These are phyloP conservation scores for Phaonia tiefii DNA, from an alignment of 2,888 invertebrate species.

Conservation along the genomic window DNA sequence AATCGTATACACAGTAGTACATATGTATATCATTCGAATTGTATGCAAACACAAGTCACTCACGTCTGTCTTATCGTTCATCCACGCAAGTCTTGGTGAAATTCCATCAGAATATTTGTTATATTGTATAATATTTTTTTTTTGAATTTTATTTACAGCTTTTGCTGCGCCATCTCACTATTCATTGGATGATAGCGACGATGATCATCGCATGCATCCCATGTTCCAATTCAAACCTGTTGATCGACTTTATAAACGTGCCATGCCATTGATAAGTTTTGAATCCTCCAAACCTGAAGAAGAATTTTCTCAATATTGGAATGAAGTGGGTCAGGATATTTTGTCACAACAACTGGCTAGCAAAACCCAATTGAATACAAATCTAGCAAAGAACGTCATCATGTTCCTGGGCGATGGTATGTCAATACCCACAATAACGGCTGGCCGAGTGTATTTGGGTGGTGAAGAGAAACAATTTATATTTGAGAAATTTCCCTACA, in stretches of 20 bases:
- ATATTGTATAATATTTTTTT: background rate
- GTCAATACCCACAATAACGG: slow-evolving; percentile 91
- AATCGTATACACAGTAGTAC: no score
- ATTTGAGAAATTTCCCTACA: slow-evolving; percentile 89
- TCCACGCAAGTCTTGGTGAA: no score
- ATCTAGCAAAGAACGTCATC: slow-evolving; percentile 83
- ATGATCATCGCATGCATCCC: slow-evolving; percentile 78
- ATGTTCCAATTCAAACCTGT: slow-evolving; percentile 65
- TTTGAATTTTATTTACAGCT: background rate
- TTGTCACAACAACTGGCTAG: slow-evolving; percentile 78
- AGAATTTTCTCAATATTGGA: slow-evolving; percentile 81
- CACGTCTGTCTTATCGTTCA: no score
- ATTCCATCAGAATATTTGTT: background rate
- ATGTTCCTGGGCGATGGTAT: slow-evolving; percentile 92
- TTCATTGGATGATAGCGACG: background rate
- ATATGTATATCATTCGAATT: no score
- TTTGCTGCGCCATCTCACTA: background rate
- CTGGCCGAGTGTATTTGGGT: slow-evolving; percentile 88
- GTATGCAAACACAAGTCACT: no score
- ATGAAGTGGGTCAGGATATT: slow-evolving; percentile 79
- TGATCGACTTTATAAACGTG: slow-evolving; percentile 74
- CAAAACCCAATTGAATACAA: slow-evolving; percentile 75
- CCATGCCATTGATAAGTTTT: slow-evolving; percentile 77
- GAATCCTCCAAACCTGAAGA: slow-evolving; percentile 74
- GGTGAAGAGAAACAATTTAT: slow-evolving; percentile 88